Conservation (phyloP, 2,113 vertebrate genomes). For the Apodemus speciosus region DNA sequence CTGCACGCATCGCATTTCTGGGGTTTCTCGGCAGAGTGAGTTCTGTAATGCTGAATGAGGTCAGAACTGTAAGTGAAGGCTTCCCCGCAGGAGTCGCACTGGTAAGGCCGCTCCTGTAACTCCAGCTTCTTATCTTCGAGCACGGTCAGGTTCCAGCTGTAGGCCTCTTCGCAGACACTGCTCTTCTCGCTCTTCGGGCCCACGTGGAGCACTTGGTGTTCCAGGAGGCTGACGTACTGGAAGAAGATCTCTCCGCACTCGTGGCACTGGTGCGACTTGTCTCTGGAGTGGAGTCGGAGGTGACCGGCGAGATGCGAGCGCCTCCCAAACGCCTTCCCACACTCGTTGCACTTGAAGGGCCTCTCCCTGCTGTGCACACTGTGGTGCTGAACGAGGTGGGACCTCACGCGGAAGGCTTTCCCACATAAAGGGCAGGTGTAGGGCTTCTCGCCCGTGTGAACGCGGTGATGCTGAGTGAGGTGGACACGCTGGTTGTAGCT, state of each 20-base stretch:
- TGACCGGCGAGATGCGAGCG: constrained; percentile 79
- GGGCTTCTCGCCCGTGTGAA: constrained; percentile 82
- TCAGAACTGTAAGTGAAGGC: constrained; percentile 69
- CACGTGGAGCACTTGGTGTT: constrained; percentile 78
- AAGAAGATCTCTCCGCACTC: constrained; percentile 76
- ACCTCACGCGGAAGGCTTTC: constrained; percentile 80
- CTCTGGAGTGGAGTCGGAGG: constrained; percentile 72
- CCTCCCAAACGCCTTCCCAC: constrained; percentile 76
- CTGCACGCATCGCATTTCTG: constrained; percentile 68
- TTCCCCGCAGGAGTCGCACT: constrained; percentile 77
- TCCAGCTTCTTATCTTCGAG: constrained; percentile 75
- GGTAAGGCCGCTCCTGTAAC: constrained; percentile 72
- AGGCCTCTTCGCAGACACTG: constrained; percentile 61
- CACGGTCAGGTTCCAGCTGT: constrained; percentile 75
- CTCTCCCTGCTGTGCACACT: constrained; percentile 80
- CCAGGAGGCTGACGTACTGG: constrained; percentile 75
- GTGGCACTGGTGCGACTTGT: constrained; percentile 69
- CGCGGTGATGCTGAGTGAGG: constrained; percentile 79
- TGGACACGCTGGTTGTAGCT: constrained; percentile 81
- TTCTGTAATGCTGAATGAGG: constrained; percentile 76
- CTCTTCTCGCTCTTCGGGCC: constrained; percentile 63
- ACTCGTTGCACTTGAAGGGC: constrained; percentile 77
- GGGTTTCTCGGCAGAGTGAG: constrained; percentile 69
- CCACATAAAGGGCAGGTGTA: constrained; percentile 80
- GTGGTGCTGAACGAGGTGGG: constrained; percentile 81